A percentile compares a stretch with the other conserved stretches of the same genome.
These are phyloP conservation scores for Trisateles emortualis DNA, from an alignment of 2,888 invertebrate species.

Conservation along the genomic window DNA sequence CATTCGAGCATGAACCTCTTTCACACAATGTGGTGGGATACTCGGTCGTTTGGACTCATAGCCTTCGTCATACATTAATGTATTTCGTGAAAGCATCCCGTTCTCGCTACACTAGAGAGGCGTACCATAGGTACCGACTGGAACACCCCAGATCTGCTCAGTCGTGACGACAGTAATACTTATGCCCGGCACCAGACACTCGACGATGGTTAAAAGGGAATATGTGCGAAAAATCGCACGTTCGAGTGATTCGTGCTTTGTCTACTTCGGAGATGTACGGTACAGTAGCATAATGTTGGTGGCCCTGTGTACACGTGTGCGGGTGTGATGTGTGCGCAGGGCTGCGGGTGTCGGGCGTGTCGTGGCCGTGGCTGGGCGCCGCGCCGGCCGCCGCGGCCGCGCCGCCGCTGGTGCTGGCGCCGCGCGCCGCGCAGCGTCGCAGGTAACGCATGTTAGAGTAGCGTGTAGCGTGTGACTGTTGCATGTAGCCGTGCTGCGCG, in stretches of 20 bases:
- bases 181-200: not conserved
- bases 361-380: slow-evolving; percentile 92
- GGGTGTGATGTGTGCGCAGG: slow-evolving; percentile 87
- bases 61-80: not conserved
- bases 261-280: too few species aligned
- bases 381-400: slow-evolving; percentile 88
- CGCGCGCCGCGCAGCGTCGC: slow-evolving; percentile 91
- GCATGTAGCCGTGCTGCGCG: slow-evolving; percentile 89
- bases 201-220: too few species aligned
- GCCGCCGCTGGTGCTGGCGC: slow-evolving; percentile 90
- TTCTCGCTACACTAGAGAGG: slow-evolving; percentile 21
- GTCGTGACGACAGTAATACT: not conserved
- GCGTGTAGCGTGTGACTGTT: slow-evolving; percentile 59
- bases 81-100: slow-evolving; percentile 16
- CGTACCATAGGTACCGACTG: not conserved
- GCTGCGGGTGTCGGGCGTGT: slow-evolving; percentile 92
- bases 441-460: slow-evolving; percentile 85
- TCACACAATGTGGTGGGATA: slow-evolving; percentile 77
- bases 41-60: slow-evolving; percentile 73
- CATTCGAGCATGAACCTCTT: slow-evolving; percentile 81
- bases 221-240: too few species aligned
- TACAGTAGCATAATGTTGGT: slow-evolving; percentile 25
- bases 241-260: too few species aligned
- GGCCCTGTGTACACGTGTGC: too few species aligned
- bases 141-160: slow-evolving; percentile 2